These are phyloP conservation scores for Dipodomys merriami DNA, from an alignment of 2,113 vertebrate species.

Conservation along the genomic window DNA sequence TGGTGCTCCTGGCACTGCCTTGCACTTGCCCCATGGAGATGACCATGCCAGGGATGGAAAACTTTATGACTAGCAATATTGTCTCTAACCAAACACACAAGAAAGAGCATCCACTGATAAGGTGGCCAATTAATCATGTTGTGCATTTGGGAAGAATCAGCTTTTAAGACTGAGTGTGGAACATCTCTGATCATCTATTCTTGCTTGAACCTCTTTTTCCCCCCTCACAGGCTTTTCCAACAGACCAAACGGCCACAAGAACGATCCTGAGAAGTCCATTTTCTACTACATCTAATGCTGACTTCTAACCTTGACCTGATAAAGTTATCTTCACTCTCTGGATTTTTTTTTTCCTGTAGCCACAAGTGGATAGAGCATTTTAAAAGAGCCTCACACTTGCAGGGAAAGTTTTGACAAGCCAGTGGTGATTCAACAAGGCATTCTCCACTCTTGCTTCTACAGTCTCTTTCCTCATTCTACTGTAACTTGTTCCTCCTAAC, in stretches of 20 bases:
- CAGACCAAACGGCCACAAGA: not conserved
- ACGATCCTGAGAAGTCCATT: not conserved
- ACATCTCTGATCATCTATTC: not conserved
- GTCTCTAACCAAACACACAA: slow-evolving; percentile 60
- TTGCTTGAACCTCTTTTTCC: not conserved
- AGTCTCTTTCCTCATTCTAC: not conserved
- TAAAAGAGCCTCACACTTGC: slow-evolving; percentile 1
- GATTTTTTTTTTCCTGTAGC: not conserved
- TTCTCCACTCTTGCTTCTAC: not conserved
- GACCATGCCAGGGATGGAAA: slow-evolving; percentile 53
- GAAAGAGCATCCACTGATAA: slow-evolving; percentile 60
- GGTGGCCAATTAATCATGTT: slow-evolving; percentile 7
- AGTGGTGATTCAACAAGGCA: slow-evolving; percentile 15
- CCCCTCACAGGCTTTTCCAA: slow-evolving; percentile 19
- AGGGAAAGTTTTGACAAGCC: slow-evolving; percentile 57
- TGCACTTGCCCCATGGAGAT: slow-evolving; percentile 64
- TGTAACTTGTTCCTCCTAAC: not conserved
- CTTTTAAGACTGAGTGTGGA: not conserved
- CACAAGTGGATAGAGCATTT: slow-evolving; percentile 17
- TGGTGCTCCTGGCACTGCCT: slow-evolving; percentile 61
- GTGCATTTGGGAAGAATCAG: slow-evolving; percentile 30
- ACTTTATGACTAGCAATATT: slow-evolving; percentile 62
- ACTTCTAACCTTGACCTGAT: slow-evolving; percentile 15
- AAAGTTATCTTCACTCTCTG: slow-evolving; percentile 20
- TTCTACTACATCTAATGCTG: slow-evolving; percentile 7